A percentile compares a stretch with the other conserved stretches of the same genome.
Evolutionary conservation across 2,797 vertebrate genomes (phyloP).

Genomic region (Acanthopagrus latus): DNA sequence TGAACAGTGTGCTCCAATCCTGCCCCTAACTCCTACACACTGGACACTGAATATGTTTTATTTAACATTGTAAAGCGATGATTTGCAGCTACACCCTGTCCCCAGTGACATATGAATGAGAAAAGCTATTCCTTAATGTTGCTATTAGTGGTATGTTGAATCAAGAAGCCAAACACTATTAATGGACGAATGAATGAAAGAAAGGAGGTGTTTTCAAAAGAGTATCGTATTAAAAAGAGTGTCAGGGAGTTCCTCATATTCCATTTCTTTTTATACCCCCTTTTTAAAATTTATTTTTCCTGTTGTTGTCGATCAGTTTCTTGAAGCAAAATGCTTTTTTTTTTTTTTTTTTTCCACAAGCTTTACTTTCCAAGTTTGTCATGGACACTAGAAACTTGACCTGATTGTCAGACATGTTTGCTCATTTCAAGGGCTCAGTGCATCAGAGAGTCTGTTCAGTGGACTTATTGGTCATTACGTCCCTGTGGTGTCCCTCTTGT

Average conservation of each 20-base stretch:
- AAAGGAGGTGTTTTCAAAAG: not conserved
- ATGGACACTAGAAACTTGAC: not conserved
- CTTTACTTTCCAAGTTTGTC: not conserved
- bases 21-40: too few species aligned
- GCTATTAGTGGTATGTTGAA: not conserved
- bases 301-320: not conserved
- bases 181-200: not conserved
- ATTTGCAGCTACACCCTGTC: not conserved
- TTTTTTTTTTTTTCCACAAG: not conserved
- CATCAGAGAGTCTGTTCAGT: conserved; percentile 46
- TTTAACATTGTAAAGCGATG: not conserved
- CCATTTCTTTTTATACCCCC: not conserved
- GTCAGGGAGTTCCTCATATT: not conserved
- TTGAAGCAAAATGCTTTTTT: not conserved
- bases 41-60: not conserved
- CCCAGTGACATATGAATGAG: not conserved
- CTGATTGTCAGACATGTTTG: not conserved
- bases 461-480: conserved; percentile 27
- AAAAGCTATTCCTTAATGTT: not conserved
- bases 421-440: conserved; percentile 21
- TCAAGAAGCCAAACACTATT: not conserved
- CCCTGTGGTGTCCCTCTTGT: not conserved
- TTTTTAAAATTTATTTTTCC: not conserved
- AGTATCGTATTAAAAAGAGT: not conserved
- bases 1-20: too few species aligned